Evolutionary conservation across 2,797 vertebrate genomes (phyloP), one percentile per base, ranked within the genome.

Genomic region (Zalophus californianus): DNA sequence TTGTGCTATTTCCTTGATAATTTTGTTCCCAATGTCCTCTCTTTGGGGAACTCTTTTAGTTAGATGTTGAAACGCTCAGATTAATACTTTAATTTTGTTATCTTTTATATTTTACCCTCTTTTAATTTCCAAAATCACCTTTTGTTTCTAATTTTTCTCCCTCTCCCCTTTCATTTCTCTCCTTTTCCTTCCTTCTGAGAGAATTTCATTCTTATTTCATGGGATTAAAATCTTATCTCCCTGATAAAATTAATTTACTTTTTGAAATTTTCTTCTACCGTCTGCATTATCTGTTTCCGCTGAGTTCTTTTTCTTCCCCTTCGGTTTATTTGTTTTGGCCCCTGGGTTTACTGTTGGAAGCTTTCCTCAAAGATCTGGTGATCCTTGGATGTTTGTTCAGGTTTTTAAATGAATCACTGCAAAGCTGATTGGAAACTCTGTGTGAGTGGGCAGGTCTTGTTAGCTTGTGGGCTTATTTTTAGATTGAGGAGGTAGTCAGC

Each of bases 321-420:
- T 44, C 11, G 14, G 70, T 62, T 94, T 94, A 48, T 88, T 96
- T 93, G 73, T 86, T 97, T 96, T 93, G 78, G 52, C 70, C 50
- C 87, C 72, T 68, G 54, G 68, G 87, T 93, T 89, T 56, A 44
- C 27, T 48, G 54, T 62, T 79, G 93, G 82, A 91, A 86, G 70
- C 66, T 91, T 90, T 92, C 60, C 73, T 94, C 44, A 35, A 94
- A 92, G 78, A 48, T 77, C 86, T 66, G 80, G 8, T 9, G 70
- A 75, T 94, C 56, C 90, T 35, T 78, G 77, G 20, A 18, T 54
- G 52, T 70, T 94, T 84, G 84, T 52, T 92, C 66, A 60, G 83
- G 83, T 41, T 95, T 90, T 94, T 35, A 82, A 79, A 68, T 44
- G 82, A 88, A 77, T 85, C 15, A 6, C 41, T 66, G 72, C 7